Evolutionary conservation across 2,888 invertebrate species (phyloP).

Genomic region (Eilema depressum): DNA sequence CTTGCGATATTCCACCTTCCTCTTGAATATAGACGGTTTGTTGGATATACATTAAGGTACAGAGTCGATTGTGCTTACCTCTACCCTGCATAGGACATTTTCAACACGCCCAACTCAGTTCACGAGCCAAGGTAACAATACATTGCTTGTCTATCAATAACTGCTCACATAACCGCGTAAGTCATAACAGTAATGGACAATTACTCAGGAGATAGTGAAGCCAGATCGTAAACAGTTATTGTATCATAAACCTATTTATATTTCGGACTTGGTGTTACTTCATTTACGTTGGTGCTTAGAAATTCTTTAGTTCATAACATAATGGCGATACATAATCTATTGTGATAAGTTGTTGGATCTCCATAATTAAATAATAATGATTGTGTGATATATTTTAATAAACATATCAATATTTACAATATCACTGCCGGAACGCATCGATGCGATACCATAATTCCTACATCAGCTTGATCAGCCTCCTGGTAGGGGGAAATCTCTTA

Average conservation of each 20-base stretch:
- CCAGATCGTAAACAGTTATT: constrained; percentile 13
- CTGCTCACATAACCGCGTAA: neutral
- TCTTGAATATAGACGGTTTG: neutral
- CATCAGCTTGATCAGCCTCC: no score
- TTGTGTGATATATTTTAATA: no score
- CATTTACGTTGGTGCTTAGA: neutral
- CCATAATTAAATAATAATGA: neutral
- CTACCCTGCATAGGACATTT: neutral
- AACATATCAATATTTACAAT: no score
- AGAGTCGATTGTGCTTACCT: neutral
- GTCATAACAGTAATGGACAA: constrained; percentile 13
- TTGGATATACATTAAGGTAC: neutral
- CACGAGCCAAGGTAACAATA: neutral
- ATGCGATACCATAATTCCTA: no score
- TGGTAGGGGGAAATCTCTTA: no score
- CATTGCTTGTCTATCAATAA: neutral
- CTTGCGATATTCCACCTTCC: neutral
- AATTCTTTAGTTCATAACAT: constrained; percentile 15
- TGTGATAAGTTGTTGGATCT: neutral
- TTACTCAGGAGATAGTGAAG: constrained; percentile 17
- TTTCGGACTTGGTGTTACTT: constrained; percentile 7
- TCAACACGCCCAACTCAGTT: neutral
- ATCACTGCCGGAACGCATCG: no score
- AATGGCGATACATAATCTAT: neutral
- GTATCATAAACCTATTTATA: constrained; percentile 9